Base-by-base conservation (phyloP, 2,888 invertebrate genomes). In the Netelia melanura region DNA sequence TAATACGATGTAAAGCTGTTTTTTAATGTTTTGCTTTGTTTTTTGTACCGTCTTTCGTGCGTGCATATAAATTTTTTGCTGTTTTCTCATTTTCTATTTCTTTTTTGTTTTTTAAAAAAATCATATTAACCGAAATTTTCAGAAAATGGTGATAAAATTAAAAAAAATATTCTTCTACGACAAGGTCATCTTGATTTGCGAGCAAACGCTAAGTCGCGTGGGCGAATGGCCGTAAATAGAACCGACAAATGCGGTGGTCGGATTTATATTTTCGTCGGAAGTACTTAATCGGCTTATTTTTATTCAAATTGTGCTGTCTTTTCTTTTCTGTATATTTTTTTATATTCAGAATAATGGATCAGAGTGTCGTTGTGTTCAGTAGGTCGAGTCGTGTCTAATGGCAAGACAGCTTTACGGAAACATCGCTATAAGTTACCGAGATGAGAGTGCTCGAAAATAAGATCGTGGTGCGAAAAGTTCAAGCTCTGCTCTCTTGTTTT, bases 401-500 rank as follows among this genome's bases (percentile, higher is more conserved):
- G 48, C 14, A 48, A 14, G 48, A 48, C 11, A 48, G 48, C 11
- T 14, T 48, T 48, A 48, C 9, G 17, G 21, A 58, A 58, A 58
- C 21, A 58, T 58, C 58, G 1, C 9, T 9, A 21, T 58, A 58
- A 21, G n/a, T 6, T 3, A 17, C 8, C 21, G 21, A 54, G 30
- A 56, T 10, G 58, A 61, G 67, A 10, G 23, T 21, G 17, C 44
- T 70, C 17, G 70, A 1, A 67, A 58, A 44, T 68, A 48, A 67
- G 67, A 48, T 30, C 44, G 17, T 17, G 17, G 17, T 58, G 14
- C 52, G 23, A 14, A 43, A 17, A 43, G 17, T 65, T 48, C 25
- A 68, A 6, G 23, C 58, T 68, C 21, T 52, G 21, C 21, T 25
- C 25, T 56, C 44, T 44, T 44, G 6, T 10, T 48, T 61, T 68